Evolutionary conservation across 2,797 vertebrate species (phyloP).

Genomic region (Characodon lateralis): DNA sequence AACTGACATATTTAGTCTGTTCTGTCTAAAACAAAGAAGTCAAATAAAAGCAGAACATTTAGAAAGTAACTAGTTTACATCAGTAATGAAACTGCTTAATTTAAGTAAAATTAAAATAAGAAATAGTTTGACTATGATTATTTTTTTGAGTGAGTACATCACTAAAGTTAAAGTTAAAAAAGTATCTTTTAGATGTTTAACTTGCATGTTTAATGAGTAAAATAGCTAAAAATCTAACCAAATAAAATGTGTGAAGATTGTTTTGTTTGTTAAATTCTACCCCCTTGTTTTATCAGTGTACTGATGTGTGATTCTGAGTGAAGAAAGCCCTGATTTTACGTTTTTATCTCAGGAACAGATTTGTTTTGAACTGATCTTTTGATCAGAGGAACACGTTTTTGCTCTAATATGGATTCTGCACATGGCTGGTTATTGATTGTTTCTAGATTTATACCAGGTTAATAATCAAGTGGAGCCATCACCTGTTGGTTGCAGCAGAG

Average conservation of each 20-base stretch:
- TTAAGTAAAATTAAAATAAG: not conserved
- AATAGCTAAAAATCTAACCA: not conserved
- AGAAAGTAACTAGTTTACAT: not conserved
- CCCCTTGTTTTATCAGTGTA: not conserved
- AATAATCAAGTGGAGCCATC: constrained; percentile 71
- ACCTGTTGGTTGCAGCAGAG: constrained; percentile 72
- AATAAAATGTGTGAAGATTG: not conserved
- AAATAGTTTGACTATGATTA: not conserved
- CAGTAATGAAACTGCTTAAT: not conserved
- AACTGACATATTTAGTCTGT: not conserved
- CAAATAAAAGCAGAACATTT: not conserved
- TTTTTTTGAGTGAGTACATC: not conserved
- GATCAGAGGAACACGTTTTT: constrained; percentile 41
- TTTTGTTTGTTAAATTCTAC: not conserved
- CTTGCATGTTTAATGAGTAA: not conserved
- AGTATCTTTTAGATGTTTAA: not conserved
- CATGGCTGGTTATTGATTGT: constrained; percentile 54
- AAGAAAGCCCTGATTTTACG: constrained; percentile 26
- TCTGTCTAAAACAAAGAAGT: not conserved
- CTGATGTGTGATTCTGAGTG: constrained; percentile 8
- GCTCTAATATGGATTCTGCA: constrained; percentile 41
- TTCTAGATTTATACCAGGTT: constrained; percentile 48
- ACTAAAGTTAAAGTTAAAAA: too few species aligned
- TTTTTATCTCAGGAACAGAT: constrained; percentile 46
- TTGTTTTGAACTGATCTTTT: constrained; percentile 35